Evolutionary conservation across 2,113 vertebrate species (phyloP).

Genomic region (Lagopus muta): DNA sequence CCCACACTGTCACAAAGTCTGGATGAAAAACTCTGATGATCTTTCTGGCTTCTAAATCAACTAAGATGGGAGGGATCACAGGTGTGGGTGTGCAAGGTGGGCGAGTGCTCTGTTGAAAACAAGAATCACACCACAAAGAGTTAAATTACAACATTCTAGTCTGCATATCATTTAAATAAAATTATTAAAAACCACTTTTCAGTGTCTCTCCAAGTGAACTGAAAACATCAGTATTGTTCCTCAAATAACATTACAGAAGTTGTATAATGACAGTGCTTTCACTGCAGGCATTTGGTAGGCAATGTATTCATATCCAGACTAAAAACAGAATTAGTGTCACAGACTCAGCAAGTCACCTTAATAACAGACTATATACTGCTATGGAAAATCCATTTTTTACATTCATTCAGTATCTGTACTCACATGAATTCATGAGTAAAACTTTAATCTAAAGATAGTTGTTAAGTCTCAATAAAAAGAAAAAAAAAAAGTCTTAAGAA

Average conservation of each 20-base stretch:
- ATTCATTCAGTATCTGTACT: not conserved
- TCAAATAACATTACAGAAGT: not conserved
- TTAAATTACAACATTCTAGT: not conserved
- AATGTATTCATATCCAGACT: not conserved
- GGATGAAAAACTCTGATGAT: not conserved
- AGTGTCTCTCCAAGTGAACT: not conserved
- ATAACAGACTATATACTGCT: rapidly evolving
- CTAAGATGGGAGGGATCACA: not conserved
- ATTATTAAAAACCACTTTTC: not conserved
- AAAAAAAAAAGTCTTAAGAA: not conserved
- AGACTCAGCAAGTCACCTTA: not conserved
- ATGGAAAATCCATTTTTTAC: not conserved
- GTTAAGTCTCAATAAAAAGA: not conserved
- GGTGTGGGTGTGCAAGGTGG: not conserved
- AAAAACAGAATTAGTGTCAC: not conserved
- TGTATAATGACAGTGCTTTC: not conserved
- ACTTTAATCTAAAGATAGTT: not conserved
- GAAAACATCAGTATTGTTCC: not conserved
- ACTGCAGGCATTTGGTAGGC: not conserved
- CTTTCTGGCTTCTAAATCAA: not conserved
- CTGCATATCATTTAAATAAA: not conserved
- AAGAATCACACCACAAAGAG: not conserved
- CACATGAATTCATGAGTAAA: not conserved
- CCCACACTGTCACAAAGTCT: not conserved
- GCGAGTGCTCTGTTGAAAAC: not conserved